Base-by-base conservation (phyloP, 1,140 invertebrate genomes). In the Bombus balteatus region DNA sequence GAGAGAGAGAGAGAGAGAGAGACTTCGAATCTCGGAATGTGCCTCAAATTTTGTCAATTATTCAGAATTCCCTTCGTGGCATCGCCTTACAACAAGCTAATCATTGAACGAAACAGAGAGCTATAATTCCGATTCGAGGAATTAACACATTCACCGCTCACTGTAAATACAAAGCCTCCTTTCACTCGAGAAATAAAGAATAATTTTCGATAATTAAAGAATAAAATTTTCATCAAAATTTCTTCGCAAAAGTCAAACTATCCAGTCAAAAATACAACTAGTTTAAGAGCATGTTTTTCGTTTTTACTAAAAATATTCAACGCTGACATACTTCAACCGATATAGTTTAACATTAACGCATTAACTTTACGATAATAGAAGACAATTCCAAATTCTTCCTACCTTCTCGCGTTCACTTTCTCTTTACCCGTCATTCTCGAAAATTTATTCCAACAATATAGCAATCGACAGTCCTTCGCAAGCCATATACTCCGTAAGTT, bases 141-240 rank as follows among this genome's bases (percentile, higher is more conserved):
- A 43, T 74, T 72, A 81, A 81, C 39, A 25, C n/a, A 34, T 74
- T 74, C 80, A 34, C 53, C 28, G 39, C 53, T 80, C n/a, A 32
- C 53, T 78, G 53, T 53, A n/a, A 41, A 62, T n/a, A 28, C 39
- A 41, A 6, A 71, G 5, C 70, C 28, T 41, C 12, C 25, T 41
- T 34, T 72, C 5, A 22, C 22, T 39, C 12, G 25, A 72, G 2
- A 72, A 72, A 9, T 12, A n/a, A 9, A 68, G 32, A 68, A 68
- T 37, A 18, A 68, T 68, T 68, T 22, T 34, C 15, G 2, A 18
- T 18, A 8, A 53, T 53, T 8, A 22, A 53, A 53, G 18, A 22
- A 22, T 53, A 6, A 53, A 22, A 53, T 53, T 53, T 53, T 8
- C 47, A 53, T 53, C 18, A 0, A 53, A 18, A 53, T 22, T 22